phyloP scores from a whole-genome alignment of 2,113 vertebrate genomes.

The Melanostigma gelatinosum region DNA sequence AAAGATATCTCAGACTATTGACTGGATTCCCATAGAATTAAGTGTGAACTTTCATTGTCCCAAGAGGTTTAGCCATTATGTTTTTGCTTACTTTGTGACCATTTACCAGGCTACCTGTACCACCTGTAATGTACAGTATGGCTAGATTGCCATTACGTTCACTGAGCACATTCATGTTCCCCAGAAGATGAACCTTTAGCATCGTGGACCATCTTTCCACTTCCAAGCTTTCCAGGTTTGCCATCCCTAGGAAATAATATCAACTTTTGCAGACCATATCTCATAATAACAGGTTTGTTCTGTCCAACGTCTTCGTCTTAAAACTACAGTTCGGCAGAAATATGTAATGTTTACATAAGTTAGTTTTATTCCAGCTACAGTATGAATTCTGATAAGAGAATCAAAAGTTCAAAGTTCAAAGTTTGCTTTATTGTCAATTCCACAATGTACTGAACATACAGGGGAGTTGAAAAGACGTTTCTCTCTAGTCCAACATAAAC shows the following conservation, averaged over 20 bases:
- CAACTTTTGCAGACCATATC: neutral
- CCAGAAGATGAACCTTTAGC: neutral
- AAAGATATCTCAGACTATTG: neutral
- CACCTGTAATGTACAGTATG: neutral
- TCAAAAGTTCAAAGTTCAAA: no score
- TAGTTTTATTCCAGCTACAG: slow-evolving; percentile 35
- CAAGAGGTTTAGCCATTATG: neutral
- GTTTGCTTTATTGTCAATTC: no score
- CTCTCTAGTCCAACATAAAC: no score
- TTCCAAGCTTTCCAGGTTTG: neutral
- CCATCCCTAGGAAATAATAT: neutral
- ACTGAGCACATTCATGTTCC: neutral
- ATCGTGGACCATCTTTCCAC: neutral
- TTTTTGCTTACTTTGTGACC: neutral
- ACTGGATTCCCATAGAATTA: neutral
- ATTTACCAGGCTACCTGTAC: neutral
- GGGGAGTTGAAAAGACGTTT: no score
- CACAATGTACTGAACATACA: no score
- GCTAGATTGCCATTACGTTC: neutral
- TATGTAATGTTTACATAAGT: slow-evolving; percentile 11
- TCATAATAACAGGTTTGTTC: slow-evolving; percentile 1
- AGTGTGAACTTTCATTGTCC: neutral
- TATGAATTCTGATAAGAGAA: slow-evolving; percentile 24
- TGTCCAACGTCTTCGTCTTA: neutral
- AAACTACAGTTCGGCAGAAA: neutral